Conservation (phyloP, 2,113 vertebrate species). For the Phalacrocorax brasilianus region DNA sequence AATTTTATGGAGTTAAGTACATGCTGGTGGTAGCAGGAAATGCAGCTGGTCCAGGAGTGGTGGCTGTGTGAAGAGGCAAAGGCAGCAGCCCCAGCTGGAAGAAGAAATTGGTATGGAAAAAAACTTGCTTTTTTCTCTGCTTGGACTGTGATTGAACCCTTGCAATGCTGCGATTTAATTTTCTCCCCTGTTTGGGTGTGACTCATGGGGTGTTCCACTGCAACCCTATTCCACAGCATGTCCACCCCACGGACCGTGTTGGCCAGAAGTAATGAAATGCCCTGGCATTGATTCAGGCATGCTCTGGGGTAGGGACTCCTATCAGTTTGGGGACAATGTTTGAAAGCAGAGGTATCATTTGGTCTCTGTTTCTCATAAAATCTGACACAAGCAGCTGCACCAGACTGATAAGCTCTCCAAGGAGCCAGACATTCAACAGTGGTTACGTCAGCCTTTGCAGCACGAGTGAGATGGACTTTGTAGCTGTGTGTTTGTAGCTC, state of each 20-base stretch:
- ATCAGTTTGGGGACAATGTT: background rate
- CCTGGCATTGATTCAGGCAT: conserved; percentile 24
- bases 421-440: conserved; percentile 15
- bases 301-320: background rate
- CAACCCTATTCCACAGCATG: conserved; percentile 21
- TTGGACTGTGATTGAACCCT: background rate
- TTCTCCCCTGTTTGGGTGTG: conserved; percentile 30
- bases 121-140: background rate
- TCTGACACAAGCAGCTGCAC: conserved; percentile 60
- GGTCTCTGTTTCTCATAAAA: conserved; percentile 36
- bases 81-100: background rate
- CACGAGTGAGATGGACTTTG: background rate
- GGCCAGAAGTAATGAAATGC: conserved; percentile 25
- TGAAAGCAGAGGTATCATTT: background rate
- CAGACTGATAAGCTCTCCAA: background rate
- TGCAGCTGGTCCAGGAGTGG: background rate
- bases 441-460: conserved; percentile 2
- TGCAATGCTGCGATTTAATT: background rate
- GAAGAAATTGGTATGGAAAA: background rate
- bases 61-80: background rate
- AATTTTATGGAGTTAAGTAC: background rate
- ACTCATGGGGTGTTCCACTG: background rate
- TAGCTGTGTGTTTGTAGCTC: background rate
- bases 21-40: background rate
- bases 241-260: background rate